Base-by-base conservation (phyloP, 2,113 vertebrate genomes). In the Cromileptes altivelis region DNA sequence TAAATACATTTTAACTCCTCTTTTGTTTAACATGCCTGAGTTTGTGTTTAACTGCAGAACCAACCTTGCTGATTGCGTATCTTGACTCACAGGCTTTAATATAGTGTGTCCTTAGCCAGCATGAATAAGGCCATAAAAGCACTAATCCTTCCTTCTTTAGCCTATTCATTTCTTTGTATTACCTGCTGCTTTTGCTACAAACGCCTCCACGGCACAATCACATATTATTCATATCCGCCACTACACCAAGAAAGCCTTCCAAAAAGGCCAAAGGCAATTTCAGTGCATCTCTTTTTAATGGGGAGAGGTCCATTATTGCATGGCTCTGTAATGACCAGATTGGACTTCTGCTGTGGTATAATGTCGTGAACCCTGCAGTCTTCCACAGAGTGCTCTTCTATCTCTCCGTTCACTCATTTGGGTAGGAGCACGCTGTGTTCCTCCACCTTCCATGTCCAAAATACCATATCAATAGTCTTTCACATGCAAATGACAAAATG, bases 221-320 rank as follows among this genome's bases (percentile, higher is more conserved):
- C 72, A 50, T 65, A 75, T 76, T 85, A 77, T 85, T 87, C 86
- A 78, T 58, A 87, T 88, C 52, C 25, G 18, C 83, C 76, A 78
- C 81, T 69, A 68, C 42, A 70, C 71, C 17, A 55, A 80, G 71
- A 85, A 77, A 84, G 37, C 67, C 62, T 81, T 76, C 18, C 74
- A 70, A 86, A 85, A 84, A 87, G 58, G 40, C 78, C 75, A 74
- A 65, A 56, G 73, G 76, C 86, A 85, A 88, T 84, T 89, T 85
- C 47, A 75, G 56, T 42, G 68, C 72, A 69, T 85, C 61, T 65
- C 68, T 73, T 84, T 89, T 88, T 80, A 89, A 87, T 85, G 27
- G 55, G 79, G 56, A 85, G 42, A 82, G 56, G 33, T 77, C 67
- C 58, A 78, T 90, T 84, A 87, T 69, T 75, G 37, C 55, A 70